Conservation (phyloP, 1,140 invertebrate species). For the Octopus sinensis region DNA sequence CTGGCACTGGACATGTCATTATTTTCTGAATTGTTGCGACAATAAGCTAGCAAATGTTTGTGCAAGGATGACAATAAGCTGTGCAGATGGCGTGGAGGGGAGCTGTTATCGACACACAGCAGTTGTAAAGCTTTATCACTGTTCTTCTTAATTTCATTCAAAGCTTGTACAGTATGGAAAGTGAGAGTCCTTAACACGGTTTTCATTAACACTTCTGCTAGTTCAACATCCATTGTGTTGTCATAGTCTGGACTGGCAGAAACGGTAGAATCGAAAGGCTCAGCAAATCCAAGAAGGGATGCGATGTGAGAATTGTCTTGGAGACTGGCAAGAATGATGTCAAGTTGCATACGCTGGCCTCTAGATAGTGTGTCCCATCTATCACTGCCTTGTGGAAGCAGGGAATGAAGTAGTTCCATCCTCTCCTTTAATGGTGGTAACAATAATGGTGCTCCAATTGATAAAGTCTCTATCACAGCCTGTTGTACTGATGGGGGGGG, state of each 20-base stretch:
- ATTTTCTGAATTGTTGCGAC: constrained; percentile 32
- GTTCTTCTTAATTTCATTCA: constrained; percentile 54
- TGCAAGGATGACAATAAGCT: constrained; percentile 64
- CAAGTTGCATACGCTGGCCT: constrained; percentile 66
- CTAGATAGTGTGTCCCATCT: constrained; percentile 60
- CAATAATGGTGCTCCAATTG: constrained; percentile 64
- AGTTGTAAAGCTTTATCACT: constrained; percentile 37
- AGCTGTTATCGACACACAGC: constrained; percentile 19
- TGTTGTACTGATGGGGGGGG: constrained; percentile 61
- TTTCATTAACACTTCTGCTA: constrained; percentile 63
- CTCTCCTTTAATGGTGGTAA: constrained; percentile 65
- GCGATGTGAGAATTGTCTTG: constrained; percentile 66
- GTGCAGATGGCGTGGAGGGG: constrained; percentile 58
- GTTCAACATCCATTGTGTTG: constrained; percentile 49
- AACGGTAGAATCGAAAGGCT: constrained; percentile 28
- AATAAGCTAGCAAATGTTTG: constrained; percentile 64
- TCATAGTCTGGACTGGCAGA: background rate
- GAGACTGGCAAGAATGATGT: constrained; percentile 65
- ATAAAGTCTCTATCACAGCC: constrained; percentile 63
- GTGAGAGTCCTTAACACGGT: constrained; percentile 63
- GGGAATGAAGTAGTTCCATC: constrained; percentile 63
- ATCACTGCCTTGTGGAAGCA: constrained; percentile 62
- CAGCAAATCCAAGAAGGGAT: constrained; percentile 60
- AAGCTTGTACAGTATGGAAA: constrained; percentile 58
- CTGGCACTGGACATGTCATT: constrained; percentile 1